Evolutionary conservation across 92 coral and sea anemone species (phyloP).

Genomic region (Parazoanthus swiftii): DNA sequence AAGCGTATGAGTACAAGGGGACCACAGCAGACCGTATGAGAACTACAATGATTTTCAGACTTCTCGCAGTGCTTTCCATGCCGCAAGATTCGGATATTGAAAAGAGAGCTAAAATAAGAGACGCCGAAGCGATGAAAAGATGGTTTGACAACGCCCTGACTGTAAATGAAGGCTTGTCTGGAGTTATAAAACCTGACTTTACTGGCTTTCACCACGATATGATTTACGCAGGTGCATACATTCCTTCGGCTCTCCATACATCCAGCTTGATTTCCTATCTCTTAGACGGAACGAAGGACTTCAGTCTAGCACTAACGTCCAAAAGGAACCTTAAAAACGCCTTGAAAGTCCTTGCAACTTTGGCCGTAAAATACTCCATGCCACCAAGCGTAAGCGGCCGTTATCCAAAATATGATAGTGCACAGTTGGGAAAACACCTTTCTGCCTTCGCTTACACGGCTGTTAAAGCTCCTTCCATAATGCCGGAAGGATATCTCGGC

Average conservation of each 20-base stretch:
- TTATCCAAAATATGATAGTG: constrained; percentile 19
- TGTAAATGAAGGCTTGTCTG: constrained; percentile 64
- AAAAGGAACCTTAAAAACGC: constrained; percentile 36
- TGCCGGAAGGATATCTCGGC: constrained; percentile 12
- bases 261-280: constrained; percentile 63
- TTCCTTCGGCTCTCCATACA: constrained; percentile 56
- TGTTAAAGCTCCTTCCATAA: constrained; percentile 26
- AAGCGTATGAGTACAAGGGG: constrained; percentile 62
- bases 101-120: constrained; percentile 49
- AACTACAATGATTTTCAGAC: constrained; percentile 60
- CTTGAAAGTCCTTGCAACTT: constrained; percentile 23
- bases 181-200: constrained; percentile 77
- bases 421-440: constrained; percentile 19
- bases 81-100: constrained; percentile 44
- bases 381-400: constrained; percentile 43
- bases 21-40: constrained; percentile 81
- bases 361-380: constrained; percentile 39
- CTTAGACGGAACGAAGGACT: constrained; percentile 56
- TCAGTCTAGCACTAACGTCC: constrained; percentile 1
- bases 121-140: constrained; percentile 57
- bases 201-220: constrained; percentile 77
- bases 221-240: constrained; percentile 70
- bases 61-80: constrained; percentile 58
- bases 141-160: constrained; percentile 70
- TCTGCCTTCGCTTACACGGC: constrained; percentile 47